Evolutionary conservation across 2,888 invertebrate genomes (phyloP), one percentile per base, ranked within the genome.

Genomic region (Mesochorus sp.): DNA sequence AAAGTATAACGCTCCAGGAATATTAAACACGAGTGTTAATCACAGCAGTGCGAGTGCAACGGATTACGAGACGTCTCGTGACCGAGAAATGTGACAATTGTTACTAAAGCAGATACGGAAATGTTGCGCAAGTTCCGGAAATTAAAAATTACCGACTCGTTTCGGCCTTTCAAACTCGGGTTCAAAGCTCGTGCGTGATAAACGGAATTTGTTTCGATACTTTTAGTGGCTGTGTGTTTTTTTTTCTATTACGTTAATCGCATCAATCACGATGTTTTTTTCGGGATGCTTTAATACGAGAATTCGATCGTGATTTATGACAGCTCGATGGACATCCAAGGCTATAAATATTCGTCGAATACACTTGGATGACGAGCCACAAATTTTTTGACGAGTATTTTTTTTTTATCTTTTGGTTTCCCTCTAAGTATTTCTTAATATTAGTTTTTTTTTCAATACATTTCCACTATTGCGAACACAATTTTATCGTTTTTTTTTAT

Each of bases 331-430:
- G 42, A 5, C 8, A 37, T 28, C 6, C 28, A 37, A 3, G 28
- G 37, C n/a, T 19, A 76, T 61, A 72, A 76, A 66, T 66, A 61
- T 67, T 61, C 67, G 55, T 17, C 8, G 28, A 62, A 66, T 12
- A 42, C 4, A 47, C 42, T 28, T 57, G 28, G 44, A 34, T 42
- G 51, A 61, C 55, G 55, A 4, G 19, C 0, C 14, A 44, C 19
- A 12, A 49, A 49, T 68, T 68, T 57, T 67, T 31, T 74, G 74
- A 42, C n/a, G n/a, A 51, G 26, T 59, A 31, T 10, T 34, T 44
- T 66, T 39, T 19, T n/a, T 10, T 12, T 47, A 3, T 17, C 5
- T 59, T 12, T 10, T n/a, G 6, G 1, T 34, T 12, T n/a, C n/a
- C n/a, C n/a, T n/a, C n/a, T n/a, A n/a, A n/a, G n/a, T n/a, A n/a